Percentiles rank a stretch among this genome's conserved stretches.
phyloP scores from a whole-genome alignment of 2,888 invertebrate species.

The Chloroclysta siterata region DNA sequence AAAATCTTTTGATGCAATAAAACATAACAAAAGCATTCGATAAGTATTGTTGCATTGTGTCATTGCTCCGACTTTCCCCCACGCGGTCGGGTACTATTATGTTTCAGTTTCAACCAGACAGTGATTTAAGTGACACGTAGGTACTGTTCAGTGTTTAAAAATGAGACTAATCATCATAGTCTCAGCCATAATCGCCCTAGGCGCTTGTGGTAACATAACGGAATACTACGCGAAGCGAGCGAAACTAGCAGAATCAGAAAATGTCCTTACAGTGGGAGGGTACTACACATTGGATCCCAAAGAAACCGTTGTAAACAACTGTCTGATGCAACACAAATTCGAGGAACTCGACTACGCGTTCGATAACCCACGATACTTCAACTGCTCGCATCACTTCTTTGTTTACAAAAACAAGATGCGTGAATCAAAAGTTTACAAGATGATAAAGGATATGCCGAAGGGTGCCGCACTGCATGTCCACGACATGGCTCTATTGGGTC shows the following conservation, averaged over 20 bases:
- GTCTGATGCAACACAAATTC: constrained; percentile 85
- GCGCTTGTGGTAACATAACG: constrained; percentile 26
- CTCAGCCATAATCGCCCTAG: background rate
- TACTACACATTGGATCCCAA: constrained; percentile 71
- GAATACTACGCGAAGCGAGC: constrained; percentile 21
- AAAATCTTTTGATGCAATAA: background rate
- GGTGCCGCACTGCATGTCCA: constrained; percentile 90
- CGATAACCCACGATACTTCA: constrained; percentile 83
- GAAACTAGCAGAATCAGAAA: constrained; percentile 14
- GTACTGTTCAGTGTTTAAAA: constrained; percentile 2
- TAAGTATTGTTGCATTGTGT: constrained; percentile 9
- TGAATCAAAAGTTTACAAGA: constrained; percentile 86
- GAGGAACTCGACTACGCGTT: constrained; percentile 82
- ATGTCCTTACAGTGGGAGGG: constrained; percentile 74
- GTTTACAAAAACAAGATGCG: constrained; percentile 84
- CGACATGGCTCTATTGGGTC: constrained; percentile 86
- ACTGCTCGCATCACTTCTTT: constrained; percentile 88
- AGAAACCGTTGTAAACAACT: constrained; percentile 82
- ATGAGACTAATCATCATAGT: constrained; percentile 10
- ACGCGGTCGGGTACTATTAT: background rate
- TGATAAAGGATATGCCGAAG: constrained; percentile 90
- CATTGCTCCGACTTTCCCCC: background rate
- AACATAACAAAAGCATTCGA: constrained; percentile 2
- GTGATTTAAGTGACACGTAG: constrained; percentile 13
- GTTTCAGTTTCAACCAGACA: constrained; percentile 12